Base-by-base conservation (phyloP, 2,888 invertebrate genomes). In the Andrena bicolor region DNA sequence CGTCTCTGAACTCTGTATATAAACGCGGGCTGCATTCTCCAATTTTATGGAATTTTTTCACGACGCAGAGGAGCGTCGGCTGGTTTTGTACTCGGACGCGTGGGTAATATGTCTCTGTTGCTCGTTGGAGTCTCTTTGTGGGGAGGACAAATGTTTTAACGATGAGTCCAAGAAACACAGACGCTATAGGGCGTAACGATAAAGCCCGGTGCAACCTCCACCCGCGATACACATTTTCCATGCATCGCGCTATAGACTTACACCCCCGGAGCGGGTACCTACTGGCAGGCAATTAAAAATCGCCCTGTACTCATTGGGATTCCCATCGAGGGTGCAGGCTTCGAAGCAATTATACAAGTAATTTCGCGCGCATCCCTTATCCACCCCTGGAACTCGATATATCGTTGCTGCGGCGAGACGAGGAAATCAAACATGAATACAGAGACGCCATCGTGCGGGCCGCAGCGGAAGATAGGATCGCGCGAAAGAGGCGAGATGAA, bases 11-110 rank as follows among this genome's bases (percentile, higher is more conserved):
- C 79, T 35, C 23, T 82, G 49, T 80, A 79, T 84, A 86, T 80
- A 86, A 90, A 89, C 88, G 84, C 85, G 80, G 66, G 72, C 72
- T 80, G 84, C 84, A 85, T 82, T 87, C 89, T 71, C 69, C 63
- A 23, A 74, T 77, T 83, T 83, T 80, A 80, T 83, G 76, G 70
- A 74, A 73, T 64, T 65, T 61, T 64, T 63, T 61, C 49, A 10
- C 49, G 48, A 30, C 68, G 53, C 16, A 32, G 35, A 53, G 32
- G 4, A 10, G 13, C 56, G 13, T 53, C 23, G 53, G 49, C 49
- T 49, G 65, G 8, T 26, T 68, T 13, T 4, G 20, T 26, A 26
- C 16, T 23, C n/a, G 16, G 20, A 20, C 28, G 26, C 7, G 8
- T 4, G n/a, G 7, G 20, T n/a, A 26, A 16, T 7, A 8, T 20